Percentiles rank a stretch among this genome's conserved stretches.
phyloP scores from a whole-genome alignment of 37 sponge, comb jelly and placozoan genomes.

The Ephydatia muelleri region DNA sequence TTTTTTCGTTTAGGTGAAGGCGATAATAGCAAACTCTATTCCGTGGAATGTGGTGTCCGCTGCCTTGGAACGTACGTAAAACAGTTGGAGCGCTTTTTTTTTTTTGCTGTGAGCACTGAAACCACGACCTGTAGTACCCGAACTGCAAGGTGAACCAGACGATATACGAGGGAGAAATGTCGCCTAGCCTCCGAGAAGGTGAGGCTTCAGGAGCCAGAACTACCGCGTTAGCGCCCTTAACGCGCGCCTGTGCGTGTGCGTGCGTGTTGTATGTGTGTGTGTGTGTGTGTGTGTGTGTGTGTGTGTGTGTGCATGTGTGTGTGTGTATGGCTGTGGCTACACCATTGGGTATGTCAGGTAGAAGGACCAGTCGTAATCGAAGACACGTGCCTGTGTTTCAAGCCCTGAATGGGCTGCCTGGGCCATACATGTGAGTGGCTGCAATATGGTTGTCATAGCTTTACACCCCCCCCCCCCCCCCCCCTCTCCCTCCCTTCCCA shows the following conservation, averaged over 20 bases:
- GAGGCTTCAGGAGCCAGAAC: neutral
- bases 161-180: constrained; percentile 94
- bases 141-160: constrained; percentile 94
- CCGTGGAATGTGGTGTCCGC: constrained; percentile 62
- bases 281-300: no score
- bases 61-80: constrained; percentile 78
- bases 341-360: constrained; percentile 49
- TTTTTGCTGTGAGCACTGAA: neutral
- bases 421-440: constrained; percentile 89
- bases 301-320: no score
- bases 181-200: constrained; percentile 75
- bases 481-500: no score
- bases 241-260: no score
- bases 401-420: constrained; percentile 94
- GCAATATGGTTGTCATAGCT: no score
- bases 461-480: neutral
- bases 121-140: constrained; percentile 74
- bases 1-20: constrained; percentile 55
- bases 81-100: no score
- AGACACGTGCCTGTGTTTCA: constrained; percentile 95
- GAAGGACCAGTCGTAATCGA: constrained; percentile 88
- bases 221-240: no score
- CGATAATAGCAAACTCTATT: constrained; percentile 69
- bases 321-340: no score
- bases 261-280: no score